Evolutionary conservation across 1,140 invertebrate species (phyloP).

Genomic region (Drosophila quadrilineata): DNA sequence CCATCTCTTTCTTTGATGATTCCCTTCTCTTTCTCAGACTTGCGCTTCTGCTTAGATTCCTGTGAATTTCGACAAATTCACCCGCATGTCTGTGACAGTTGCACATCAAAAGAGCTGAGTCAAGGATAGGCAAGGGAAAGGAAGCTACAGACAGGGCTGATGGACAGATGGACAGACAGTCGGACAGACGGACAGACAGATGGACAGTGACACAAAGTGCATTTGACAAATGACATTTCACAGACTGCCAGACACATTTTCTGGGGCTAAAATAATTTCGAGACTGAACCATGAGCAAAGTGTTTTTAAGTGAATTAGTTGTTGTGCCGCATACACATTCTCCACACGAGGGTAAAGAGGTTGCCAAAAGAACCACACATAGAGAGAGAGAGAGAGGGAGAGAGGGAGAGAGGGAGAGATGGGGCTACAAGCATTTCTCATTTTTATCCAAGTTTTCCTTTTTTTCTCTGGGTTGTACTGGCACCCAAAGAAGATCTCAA

Average conservation of each 20-base stretch:
- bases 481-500: slow-evolving; percentile 76
- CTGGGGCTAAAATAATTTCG: slow-evolving; percentile 42
- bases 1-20: background rate
- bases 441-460: slow-evolving; percentile 63
- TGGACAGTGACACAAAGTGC: slow-evolving; percentile 73
- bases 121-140: background rate
- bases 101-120: slow-evolving; percentile 46
- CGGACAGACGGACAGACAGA: slow-evolving; percentile 25
- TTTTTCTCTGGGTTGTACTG: slow-evolving; percentile 13
- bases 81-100: slow-evolving; percentile 75
- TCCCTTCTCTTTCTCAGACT: background rate
- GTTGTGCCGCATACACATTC: slow-evolving; percentile 21
- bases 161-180: slow-evolving; percentile 45
- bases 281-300: slow-evolving; percentile 58
- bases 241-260: slow-evolving; percentile 68
- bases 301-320: slow-evolving; percentile 80
- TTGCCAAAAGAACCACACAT: too few relatives aligned
- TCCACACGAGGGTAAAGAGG: background rate
- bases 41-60: slow-evolving; percentile 5
- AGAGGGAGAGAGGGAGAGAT: background rate
- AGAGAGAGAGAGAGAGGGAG: background rate
- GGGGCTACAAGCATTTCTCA: slow-evolving; percentile 48
- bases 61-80: slow-evolving; percentile 67
- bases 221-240: slow-evolving; percentile 80
- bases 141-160: slow-evolving; percentile 26